These are phyloP conservation scores for Lithobates pipiens DNA, from an alignment of 2,797 vertebrate genomes.

Conservation along the genomic window DNA sequence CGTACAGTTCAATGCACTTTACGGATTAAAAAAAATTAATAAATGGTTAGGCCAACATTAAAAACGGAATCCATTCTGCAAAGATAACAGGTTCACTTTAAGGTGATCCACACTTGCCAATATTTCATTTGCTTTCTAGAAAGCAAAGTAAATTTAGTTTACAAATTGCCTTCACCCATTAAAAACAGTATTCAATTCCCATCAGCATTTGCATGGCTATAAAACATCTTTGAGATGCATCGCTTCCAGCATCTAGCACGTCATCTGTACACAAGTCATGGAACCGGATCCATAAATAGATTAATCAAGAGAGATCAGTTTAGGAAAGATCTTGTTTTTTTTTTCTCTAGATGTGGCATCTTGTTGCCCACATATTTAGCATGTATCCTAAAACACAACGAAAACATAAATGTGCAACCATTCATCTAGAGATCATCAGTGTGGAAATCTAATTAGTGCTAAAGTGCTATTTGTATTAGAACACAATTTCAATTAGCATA, in stretches of 20 bases:
- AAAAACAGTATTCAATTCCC: constrained; percentile 7
- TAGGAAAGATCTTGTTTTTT: not conserved
- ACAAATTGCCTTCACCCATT: not conserved
- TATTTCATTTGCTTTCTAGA: not conserved
- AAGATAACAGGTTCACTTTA: not conserved
- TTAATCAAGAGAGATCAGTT: not conserved
- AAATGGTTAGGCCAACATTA: too few relatives aligned
- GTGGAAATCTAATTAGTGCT: constrained; percentile 44
- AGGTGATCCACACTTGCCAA: not conserved
- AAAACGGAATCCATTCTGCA: not conserved
- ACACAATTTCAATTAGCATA: constrained; percentile 35
- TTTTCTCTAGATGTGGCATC: constrained; percentile 15
- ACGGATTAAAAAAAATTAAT: too few relatives aligned
- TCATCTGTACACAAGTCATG: not conserved
- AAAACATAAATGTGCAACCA: not conserved
- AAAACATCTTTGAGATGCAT: constrained; percentile 23
- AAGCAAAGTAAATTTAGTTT: not conserved
- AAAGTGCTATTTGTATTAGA: constrained; percentile 23
- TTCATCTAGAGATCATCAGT: constrained; percentile 17
- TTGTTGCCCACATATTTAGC: not conserved
- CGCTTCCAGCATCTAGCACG: not conserved
- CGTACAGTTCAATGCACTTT: too few relatives aligned
- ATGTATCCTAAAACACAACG: not conserved
- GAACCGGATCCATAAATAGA: constrained; percentile 3
- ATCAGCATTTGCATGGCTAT: constrained; percentile 11